Percentiles rank a stretch among this genome's conserved stretches.
phyloP scores from a whole-genome alignment of 1,140 invertebrate genomes.

The Leptinotarsa defecta region DNA sequence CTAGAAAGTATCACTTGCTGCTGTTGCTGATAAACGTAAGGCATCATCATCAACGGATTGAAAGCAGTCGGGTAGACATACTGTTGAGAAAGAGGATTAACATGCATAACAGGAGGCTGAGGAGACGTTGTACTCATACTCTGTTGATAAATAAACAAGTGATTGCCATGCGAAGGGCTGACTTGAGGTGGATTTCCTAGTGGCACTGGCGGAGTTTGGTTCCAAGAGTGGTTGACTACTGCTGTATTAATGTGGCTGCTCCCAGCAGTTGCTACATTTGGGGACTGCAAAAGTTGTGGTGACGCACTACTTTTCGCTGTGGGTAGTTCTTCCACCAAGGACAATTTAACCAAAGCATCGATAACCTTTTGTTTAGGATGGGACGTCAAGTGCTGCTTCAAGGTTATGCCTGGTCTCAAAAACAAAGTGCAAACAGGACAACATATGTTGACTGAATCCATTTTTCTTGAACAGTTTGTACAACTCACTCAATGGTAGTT shows the following conservation, averaged over 20 bases:
- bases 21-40: slow-evolving; percentile 63
- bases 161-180: slow-evolving; percentile 44
- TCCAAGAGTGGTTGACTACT: slow-evolving; percentile 35
- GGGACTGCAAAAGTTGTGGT: background rate
- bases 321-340: slow-evolving; percentile 30
- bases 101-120: slow-evolving; percentile 45
- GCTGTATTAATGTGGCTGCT: slow-evolving; percentile 31
- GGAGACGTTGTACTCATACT: slow-evolving; percentile 62
- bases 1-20: slow-evolving; percentile 63
- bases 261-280: slow-evolving; percentile 15
- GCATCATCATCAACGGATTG: slow-evolving; percentile 63
- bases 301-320: slow-evolving; percentile 19
- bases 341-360: slow-evolving; percentile 70
- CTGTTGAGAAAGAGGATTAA: slow-evolving; percentile 59
- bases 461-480: slow-evolving; percentile 34
- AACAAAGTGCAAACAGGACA: slow-evolving; percentile 84
- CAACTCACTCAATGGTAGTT: background rate
- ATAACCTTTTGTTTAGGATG: slow-evolving; percentile 87
- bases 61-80: slow-evolving; percentile 61
- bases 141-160: slow-evolving; percentile 64
- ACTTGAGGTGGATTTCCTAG: slow-evolving; percentile 29
- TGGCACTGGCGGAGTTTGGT: slow-evolving; percentile 29
- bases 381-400: slow-evolving; percentile 78
- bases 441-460: slow-evolving; percentile 54
- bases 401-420: slow-evolving; percentile 77